Conservation (phyloP, 2,113 vertebrate genomes). For the Engystomops pustulosus region DNA sequence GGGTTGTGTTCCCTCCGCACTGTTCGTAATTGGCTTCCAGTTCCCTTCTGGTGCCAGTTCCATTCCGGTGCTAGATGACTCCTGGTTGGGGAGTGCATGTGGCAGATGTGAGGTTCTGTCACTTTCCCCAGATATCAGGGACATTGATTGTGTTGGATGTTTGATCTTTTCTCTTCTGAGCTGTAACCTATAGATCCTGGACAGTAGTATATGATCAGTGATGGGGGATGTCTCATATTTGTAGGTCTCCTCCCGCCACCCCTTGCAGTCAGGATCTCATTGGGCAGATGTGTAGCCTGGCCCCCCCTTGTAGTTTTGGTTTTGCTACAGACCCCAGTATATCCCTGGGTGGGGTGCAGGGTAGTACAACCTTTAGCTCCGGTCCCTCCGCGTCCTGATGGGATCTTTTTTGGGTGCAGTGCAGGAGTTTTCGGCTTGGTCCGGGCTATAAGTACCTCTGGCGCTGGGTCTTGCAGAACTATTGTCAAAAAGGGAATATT, state of each 20-base stretch:
- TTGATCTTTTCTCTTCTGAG: too few relatives aligned
- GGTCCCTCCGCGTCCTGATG: not conserved
- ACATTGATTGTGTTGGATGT: slow-evolving; percentile 11
- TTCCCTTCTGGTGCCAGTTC: slow-evolving; percentile 16
- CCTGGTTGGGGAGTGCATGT: slow-evolving; percentile 37
- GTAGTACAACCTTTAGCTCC: too few relatives aligned
- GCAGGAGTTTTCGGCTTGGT: slow-evolving; percentile 24
- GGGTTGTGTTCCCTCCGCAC: not conserved
- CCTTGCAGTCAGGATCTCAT: too few relatives aligned
- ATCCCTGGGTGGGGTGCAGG: too few relatives aligned
- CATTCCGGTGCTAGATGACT: slow-evolving; percentile 34
- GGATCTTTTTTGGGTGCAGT: not conserved
- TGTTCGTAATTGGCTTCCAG: slow-evolving; percentile 43
- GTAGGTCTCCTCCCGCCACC: too few relatives aligned
- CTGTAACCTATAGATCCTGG: too few relatives aligned
- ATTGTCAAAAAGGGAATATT: slow-evolving; percentile 12
- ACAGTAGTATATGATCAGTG: too few relatives aligned
- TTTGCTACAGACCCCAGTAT: too few relatives aligned
- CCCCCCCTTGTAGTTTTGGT: too few relatives aligned
- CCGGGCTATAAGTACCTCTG: not conserved
- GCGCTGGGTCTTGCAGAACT: not conserved
- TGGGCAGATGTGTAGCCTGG: too few relatives aligned
- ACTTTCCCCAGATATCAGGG: not conserved
- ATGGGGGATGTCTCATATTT: too few relatives aligned
- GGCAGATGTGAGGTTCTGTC: slow-evolving; percentile 19